phyloP scores from a whole-genome alignment of 2,797 vertebrate species.

The Sebastes trivittatus region DNA sequence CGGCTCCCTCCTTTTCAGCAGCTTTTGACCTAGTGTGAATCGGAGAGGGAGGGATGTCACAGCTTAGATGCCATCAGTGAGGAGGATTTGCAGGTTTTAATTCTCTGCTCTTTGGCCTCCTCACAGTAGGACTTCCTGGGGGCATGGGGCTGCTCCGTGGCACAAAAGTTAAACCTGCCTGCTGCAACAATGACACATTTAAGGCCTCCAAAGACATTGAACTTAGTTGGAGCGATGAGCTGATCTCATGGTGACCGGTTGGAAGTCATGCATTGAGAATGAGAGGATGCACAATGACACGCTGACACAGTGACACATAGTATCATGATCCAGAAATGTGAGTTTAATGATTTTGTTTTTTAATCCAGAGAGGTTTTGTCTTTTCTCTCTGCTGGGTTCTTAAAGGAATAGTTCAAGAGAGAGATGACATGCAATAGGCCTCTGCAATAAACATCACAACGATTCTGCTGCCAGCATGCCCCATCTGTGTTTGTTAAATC shows the following conservation, averaged over 20 bases:
- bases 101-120: slow-evolving; percentile 73
- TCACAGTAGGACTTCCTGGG: slow-evolving; percentile 77
- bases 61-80: slow-evolving; percentile 73
- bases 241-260: slow-evolving; percentile 64
- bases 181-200: slow-evolving; percentile 60
- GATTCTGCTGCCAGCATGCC: not conserved
- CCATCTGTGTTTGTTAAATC: not conserved
- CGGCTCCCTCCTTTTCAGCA: slow-evolving; percentile 62
- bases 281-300: slow-evolving; percentile 57
- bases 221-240: slow-evolving; percentile 64
- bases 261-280: slow-evolving; percentile 79
- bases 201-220: slow-evolving; percentile 76
- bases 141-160: slow-evolving; percentile 46
- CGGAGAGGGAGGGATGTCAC: slow-evolving; percentile 69
- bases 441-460: not conserved
- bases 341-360: not conserved
- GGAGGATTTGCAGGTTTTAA: slow-evolving; percentile 77
- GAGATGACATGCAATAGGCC: not conserved
- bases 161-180: slow-evolving; percentile 73
- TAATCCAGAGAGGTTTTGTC: not conserved
- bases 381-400: not conserved
- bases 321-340: slow-evolving; percentile 36
- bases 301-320: slow-evolving; percentile 56
- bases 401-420: not conserved
- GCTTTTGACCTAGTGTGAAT: slow-evolving; percentile 70